Evolutionary conservation across 2,888 invertebrate genomes (phyloP).

Genomic region (Drosophila dives): DNA sequence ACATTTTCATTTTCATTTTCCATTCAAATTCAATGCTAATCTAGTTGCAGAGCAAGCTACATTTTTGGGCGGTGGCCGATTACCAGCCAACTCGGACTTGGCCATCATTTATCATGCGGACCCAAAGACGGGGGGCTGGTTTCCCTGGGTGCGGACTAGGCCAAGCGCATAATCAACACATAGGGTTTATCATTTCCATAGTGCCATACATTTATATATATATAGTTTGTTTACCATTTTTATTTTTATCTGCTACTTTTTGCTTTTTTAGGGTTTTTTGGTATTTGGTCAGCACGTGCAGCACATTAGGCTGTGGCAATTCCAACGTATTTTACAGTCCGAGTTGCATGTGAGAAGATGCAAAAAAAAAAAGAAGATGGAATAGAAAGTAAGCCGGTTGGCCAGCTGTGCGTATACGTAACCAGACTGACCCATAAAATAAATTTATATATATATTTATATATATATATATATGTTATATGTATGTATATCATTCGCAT

Average conservation of each 20-base stretch:
- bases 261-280: constrained; percentile 22
- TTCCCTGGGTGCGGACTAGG: constrained; percentile 47
- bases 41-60: constrained; percentile 71
- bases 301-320: constrained; percentile 61
- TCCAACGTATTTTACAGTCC: constrained; percentile 51
- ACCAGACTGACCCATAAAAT: constrained; percentile 58
- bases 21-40: constrained; percentile 78
- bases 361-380: constrained; percentile 5
- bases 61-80: constrained; percentile 29
- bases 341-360: constrained; percentile 31
- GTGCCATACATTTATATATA: constrained; percentile 51
- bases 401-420: constrained; percentile 67
- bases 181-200: constrained; percentile 67
- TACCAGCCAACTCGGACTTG: constrained; percentile 13
- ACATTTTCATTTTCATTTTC: constrained; percentile 77
- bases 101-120: constrained; percentile 72
- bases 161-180: constrained; percentile 70
- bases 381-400: constrained; percentile 42
- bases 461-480: not conserved
- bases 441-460: constrained; percentile 8
- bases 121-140: constrained; percentile 45
- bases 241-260: constrained; percentile 10
- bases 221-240: constrained; percentile 25
- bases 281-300: constrained; percentile 64
- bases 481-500: constrained; percentile 22